phyloP scores from a whole-genome alignment of 2,888 invertebrate genomes.

The Blomia tropicalis region DNA sequence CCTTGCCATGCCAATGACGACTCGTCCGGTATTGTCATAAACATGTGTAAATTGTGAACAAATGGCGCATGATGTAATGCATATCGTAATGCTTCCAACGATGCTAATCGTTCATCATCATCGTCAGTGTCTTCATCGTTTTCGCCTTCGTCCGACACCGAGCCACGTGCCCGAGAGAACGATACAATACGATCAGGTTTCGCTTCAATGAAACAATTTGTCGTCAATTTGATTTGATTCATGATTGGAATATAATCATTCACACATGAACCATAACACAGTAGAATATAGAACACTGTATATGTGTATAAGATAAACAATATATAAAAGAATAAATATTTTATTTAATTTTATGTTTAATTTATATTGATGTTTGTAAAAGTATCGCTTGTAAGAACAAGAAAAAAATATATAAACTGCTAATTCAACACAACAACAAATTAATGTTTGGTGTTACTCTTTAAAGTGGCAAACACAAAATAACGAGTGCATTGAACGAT shows the following conservation, averaged over 20 bases:
- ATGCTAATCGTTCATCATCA: constrained; percentile 19
- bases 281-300: too few species aligned
- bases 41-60: background rate
- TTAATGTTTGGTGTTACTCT: too few species aligned
- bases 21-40: background rate
- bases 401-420: too few species aligned
- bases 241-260: background rate
- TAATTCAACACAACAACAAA: too few species aligned
- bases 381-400: too few species aligned
- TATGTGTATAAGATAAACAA: too few species aligned
- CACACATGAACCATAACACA: too few species aligned
- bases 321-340: too few species aligned
- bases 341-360: too few species aligned
- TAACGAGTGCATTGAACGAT: too few species aligned
- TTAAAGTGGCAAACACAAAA: too few species aligned
- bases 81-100: constrained; percentile 19
- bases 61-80: constrained; percentile 20
- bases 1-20: background rate
- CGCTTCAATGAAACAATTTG: background rate
- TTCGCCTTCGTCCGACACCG: background rate
- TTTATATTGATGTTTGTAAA: too few species aligned
- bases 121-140: background rate
- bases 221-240: background rate
- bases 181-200: background rate
- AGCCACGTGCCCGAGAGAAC: background rate